Conservation (phyloP, 2,113 vertebrate genomes). For the Urocolius indicus region DNA sequence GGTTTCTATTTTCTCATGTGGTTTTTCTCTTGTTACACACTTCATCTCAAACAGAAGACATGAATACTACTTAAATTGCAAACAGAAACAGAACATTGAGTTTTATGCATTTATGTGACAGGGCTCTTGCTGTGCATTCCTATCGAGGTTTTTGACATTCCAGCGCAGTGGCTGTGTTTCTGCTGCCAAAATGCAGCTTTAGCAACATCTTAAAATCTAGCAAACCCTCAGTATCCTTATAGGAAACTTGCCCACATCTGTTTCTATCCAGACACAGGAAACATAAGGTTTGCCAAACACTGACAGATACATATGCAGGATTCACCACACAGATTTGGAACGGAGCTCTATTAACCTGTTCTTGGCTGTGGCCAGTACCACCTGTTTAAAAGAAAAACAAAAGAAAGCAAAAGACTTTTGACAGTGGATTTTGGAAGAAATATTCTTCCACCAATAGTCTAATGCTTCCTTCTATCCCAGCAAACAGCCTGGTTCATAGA, state of each 20-base stretch:
- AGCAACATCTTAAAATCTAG: background rate
- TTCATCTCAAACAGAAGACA: background rate
- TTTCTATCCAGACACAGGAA: background rate
- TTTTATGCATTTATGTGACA: conserved; percentile 21
- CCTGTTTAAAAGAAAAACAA: background rate
- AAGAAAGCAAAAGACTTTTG: background rate
- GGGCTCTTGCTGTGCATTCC: background rate
- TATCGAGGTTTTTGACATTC: background rate
- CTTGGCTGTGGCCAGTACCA: background rate
- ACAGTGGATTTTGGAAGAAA: background rate
- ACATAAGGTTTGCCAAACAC: background rate
- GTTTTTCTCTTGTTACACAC: background rate
- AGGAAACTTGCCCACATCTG: background rate
- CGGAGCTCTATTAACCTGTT: background rate
- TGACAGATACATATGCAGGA: background rate
- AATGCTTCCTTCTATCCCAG: background rate
- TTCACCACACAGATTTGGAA: background rate
- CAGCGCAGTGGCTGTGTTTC: background rate
- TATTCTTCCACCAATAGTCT: background rate
- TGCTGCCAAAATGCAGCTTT: conserved; percentile 5
- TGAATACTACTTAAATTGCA: background rate
- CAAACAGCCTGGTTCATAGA: background rate
- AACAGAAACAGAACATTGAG: background rate
- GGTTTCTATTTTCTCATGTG: conserved; percentile 26
- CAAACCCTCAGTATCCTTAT: background rate